Conservation (phyloP, 1,140 invertebrate species). For the Adoxophyes honmai region DNA sequence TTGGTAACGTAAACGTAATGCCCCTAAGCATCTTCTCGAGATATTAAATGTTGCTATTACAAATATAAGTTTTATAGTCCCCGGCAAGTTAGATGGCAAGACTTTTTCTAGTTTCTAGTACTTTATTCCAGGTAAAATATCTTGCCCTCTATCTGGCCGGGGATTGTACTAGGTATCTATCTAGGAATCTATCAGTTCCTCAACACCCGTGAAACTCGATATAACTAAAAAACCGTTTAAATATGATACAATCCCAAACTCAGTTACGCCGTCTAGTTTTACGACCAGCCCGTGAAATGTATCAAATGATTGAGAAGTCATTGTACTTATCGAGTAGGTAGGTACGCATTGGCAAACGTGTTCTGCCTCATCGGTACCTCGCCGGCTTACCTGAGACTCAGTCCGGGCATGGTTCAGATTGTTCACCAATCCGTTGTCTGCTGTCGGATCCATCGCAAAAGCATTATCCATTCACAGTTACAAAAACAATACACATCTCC, state of each 20-base stretch:
- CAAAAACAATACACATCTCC: slow-evolving; percentile 9
- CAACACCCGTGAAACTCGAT: too few relatives aligned
- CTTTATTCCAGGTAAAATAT: too few relatives aligned
- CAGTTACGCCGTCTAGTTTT: not conserved
- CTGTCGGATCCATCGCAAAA: slow-evolving; percentile 63
- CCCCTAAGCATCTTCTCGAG: too few relatives aligned
- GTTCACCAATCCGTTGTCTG: slow-evolving; percentile 70
- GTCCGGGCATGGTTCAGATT: slow-evolving; percentile 73
- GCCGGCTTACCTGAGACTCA: slow-evolving; percentile 70
- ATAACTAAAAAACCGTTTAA: too few relatives aligned
- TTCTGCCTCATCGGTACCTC: slow-evolving; percentile 58
- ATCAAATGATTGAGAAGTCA: slow-evolving; percentile 63
- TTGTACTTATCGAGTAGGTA: slow-evolving; percentile 65
- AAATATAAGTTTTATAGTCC: too few relatives aligned
- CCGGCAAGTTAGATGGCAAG: too few relatives aligned
- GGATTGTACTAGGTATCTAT: too few relatives aligned
- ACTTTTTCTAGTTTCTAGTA: too few relatives aligned
- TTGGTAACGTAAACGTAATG: too few relatives aligned
- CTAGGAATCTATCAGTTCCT: slow-evolving; percentile 23
- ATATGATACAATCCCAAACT: too few relatives aligned
- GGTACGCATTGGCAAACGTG: slow-evolving; percentile 63
- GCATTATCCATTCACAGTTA: slow-evolving; percentile 45
- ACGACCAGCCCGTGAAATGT: slow-evolving; percentile 22
- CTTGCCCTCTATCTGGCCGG: too few relatives aligned
- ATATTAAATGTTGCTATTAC: too few relatives aligned